Base-by-base conservation (phyloP, 2,888 invertebrate species). In the Dolomedes plantarius region DNA sequence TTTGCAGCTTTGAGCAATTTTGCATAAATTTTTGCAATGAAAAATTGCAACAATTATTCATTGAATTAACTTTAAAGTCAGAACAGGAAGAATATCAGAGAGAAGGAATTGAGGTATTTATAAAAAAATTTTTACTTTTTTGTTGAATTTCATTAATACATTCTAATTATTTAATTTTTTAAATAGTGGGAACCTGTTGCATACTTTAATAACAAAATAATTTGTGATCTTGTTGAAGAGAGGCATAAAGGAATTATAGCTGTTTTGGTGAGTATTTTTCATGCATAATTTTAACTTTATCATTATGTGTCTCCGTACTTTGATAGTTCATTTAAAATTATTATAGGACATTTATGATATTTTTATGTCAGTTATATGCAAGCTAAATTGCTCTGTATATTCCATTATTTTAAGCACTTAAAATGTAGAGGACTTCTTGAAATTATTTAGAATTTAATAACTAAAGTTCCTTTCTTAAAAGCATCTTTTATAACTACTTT, bases 1-100 rank as follows among this genome's bases (percentile, higher is more conserved):
- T 82, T 90, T 91, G 85, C 90, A 95, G 95, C 90, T 96, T 96
- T 91, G 95, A 96, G 91, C 97, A 98, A 92, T 96, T 98, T 91
- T 97, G 97, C 92, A 98, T 98, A 88, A 98, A 98, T 92, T 97
- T 96, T 92, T 98, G 97, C 91, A 98, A 98, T 91, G 97, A 98
- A 92, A 98, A 98, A 91, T 93, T 98, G 87, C 97, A 98, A 91
- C 97, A 98, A 92, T 92, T 98, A 87, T 98, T 98, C 92, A 97
- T 98, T 90, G 95, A 97, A 91, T 92, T 97, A 90, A 97, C 97
- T 0, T 92, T 98, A 56, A 96, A 96, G 90, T 96, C 96, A 16
- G 97, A 98, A 91, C 97, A 98, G 91, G 97, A 97, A 90, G 97
- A 98, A 91, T 98, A 98, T 90, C 92, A 95, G 46, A 94, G 94